A percentile compares a stretch with the other conserved stretches of the same genome.
These are phyloP conservation scores for Thamnophis sirtalis DNA, from an alignment of 2,113 vertebrate species.

Conservation along the genomic window DNA sequence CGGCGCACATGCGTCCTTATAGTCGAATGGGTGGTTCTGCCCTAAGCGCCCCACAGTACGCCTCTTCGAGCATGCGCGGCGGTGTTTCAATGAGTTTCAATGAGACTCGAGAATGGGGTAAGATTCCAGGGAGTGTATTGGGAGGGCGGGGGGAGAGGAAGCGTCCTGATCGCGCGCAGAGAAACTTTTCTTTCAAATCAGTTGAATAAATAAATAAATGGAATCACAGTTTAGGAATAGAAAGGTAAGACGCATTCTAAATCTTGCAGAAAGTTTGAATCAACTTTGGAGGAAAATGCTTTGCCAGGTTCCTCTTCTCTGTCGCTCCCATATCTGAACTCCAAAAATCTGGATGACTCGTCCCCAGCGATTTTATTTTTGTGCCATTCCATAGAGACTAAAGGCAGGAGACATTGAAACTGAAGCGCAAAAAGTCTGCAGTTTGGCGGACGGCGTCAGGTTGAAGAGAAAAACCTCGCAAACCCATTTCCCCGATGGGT, in stretches of 20 bases:
- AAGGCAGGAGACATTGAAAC: not conserved
- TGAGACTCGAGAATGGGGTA: not conserved
- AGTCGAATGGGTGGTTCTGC: not conserved
- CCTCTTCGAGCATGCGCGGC: not conserved
- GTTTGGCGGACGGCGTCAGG: not conserved
- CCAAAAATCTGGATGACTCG: not conserved
- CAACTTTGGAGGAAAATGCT: not conserved
- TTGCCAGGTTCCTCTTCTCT: not conserved
- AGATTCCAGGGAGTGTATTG: not conserved
- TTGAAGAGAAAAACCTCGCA: not conserved
- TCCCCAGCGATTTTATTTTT: not conserved
- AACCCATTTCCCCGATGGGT: not conserved
- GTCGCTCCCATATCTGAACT: not conserved
- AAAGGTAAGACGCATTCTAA: not conserved
- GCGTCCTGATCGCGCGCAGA: not conserved
- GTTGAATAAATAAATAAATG: no score
- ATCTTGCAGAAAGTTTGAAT: not conserved
- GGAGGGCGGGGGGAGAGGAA: not conserved
- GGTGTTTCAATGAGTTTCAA: not conserved
- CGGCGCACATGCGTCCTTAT: not conserved
- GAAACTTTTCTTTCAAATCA: not conserved
- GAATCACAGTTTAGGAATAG: not conserved
- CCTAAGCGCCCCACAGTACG: not conserved
- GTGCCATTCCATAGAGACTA: not conserved
- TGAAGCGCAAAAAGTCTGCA: not conserved